Base-by-base conservation (phyloP, 2,113 vertebrate genomes). In the Forbesichthys papilliferus region DNA sequence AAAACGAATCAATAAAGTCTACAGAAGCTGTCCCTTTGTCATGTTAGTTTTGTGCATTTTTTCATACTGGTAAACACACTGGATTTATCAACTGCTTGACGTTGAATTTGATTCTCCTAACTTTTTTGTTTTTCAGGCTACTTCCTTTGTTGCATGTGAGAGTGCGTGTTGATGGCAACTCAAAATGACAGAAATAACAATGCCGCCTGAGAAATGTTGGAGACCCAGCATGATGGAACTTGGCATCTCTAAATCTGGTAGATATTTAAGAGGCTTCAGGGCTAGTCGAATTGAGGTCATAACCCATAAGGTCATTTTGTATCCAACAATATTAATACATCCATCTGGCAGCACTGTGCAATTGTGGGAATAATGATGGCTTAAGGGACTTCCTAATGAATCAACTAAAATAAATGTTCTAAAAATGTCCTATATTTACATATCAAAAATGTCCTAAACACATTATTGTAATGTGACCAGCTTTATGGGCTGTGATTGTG, bases 211-310 rank as follows among this genome's bases (percentile, higher is more conserved):
- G 79, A 81, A 71, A 81, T 60, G 78, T 74, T 71, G 76, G 59
- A 73, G 77, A 72, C 66, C 62, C 10, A 56, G 68, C 69, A 27
- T 79, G 75, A 82, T 47, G 82, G 71, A 48, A 70, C 65, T 58
- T 78, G 80, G 83, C 74, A 69, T 86, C 63, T 64, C 83, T 78
- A 80, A 86, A 79, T 88, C 77, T 78, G 85, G 48, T 64, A 64
- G 34, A 46, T 78, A 74, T 86, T 81, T 74, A 82, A 88, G 87
- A 84, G 69, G 81, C 76, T 87, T 79, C 84, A 66, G 75, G 80
- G 66, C 66, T 6, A 27, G 74, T 79, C 80, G 78, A 82, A 86
- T 88, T 83, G 83, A 86, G 85, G 87, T 87, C 87, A 86, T 73
- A 73, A 71, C 79, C 83, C 83, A 70, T 75, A 84, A 76, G 86